A percentile compares a stretch with the other conserved stretches of the same genome.
These are phyloP conservation scores for Tiliacea citrago DNA, from an alignment of 2,888 invertebrate genomes.

Conservation along the genomic window DNA sequence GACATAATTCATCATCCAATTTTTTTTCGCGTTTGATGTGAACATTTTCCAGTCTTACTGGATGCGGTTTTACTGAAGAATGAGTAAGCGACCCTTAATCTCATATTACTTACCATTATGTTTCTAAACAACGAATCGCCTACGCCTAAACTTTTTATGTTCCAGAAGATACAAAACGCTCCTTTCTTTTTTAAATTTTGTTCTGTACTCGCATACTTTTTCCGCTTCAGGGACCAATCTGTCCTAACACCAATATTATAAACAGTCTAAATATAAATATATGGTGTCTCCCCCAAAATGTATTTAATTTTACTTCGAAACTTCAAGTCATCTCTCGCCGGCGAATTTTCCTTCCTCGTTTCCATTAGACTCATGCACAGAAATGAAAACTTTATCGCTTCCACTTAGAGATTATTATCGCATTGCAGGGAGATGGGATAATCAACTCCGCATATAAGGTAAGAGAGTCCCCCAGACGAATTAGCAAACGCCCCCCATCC, in stretches of 20 bases:
- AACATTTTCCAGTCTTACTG: background rate
- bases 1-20: too few species aligned
- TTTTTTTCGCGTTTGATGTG: background rate
- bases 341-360: conserved; percentile 57
- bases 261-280: conserved; percentile 58
- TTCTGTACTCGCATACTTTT: conserved; percentile 22
- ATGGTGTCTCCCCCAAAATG: conserved; percentile 51
- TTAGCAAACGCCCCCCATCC: conserved; percentile 63
- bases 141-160: background rate
- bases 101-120: background rate
- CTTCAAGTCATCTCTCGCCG: conserved; percentile 65
- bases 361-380: conserved; percentile 49
- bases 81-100: background rate
- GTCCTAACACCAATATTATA: conserved; percentile 59
- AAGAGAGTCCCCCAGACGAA: conserved; percentile 70
- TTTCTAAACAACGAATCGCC: background rate
- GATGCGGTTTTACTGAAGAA: background rate
- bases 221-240: conserved; percentile 54
- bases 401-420: conserved; percentile 60
- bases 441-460: conserved; percentile 67
- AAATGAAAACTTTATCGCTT: conserved; percentile 59
- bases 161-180: conserved; percentile 14
- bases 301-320: conserved; percentile 66
- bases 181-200: conserved; percentile 14
- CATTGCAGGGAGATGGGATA: conserved; percentile 48